Evolutionary conservation across 92 coral and sea anemone species (phyloP).

Genomic region (Pocillopora meandrina): DNA sequence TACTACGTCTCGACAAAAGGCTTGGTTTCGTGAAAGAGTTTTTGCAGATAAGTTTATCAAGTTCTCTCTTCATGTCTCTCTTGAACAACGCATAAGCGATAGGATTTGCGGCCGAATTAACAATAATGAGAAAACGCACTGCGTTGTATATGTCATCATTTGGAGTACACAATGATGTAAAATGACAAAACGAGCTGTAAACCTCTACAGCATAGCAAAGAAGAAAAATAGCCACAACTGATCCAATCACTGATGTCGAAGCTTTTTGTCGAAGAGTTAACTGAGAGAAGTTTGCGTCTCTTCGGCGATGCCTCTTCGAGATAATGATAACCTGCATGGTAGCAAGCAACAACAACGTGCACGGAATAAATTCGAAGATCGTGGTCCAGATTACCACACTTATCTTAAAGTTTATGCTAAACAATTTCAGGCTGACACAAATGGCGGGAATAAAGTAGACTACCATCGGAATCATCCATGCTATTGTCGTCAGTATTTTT

Average conservation of each 20-base stretch:
- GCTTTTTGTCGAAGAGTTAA: background rate
- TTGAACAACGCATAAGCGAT: slow-evolving; percentile 29
- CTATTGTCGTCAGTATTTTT: background rate
- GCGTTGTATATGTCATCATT: background rate
- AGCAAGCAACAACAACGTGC: background rate
- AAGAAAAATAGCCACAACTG: slow-evolving; percentile 25
- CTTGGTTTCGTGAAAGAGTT: too few species aligned
- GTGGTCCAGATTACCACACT: slow-evolving; percentile 24
- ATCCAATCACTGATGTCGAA: background rate
- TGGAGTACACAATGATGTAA: background rate
- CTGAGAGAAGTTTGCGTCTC: background rate
- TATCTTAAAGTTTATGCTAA: background rate
- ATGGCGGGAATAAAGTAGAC: slow-evolving; percentile 12
- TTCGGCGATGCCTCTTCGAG: background rate
- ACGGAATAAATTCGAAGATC: slow-evolving; percentile 19
- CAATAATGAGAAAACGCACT: background rate
- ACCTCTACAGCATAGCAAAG: slow-evolving; percentile 20
- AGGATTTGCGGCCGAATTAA: slow-evolving; percentile 29
- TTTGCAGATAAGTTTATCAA: background rate
- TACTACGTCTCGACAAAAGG: background rate
- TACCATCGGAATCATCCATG: slow-evolving; percentile 10
- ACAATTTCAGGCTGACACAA: slow-evolving; percentile 8
- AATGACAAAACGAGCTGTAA: slow-evolving; percentile 32
- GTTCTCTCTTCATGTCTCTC: slow-evolving; percentile 20
- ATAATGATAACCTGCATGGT: background rate